Percentiles rank a stretch among this genome's conserved stretches.
Evolutionary conservation across 2,888 invertebrate species (phyloP).

Genomic region (Eupithecia abbreviata): DNA sequence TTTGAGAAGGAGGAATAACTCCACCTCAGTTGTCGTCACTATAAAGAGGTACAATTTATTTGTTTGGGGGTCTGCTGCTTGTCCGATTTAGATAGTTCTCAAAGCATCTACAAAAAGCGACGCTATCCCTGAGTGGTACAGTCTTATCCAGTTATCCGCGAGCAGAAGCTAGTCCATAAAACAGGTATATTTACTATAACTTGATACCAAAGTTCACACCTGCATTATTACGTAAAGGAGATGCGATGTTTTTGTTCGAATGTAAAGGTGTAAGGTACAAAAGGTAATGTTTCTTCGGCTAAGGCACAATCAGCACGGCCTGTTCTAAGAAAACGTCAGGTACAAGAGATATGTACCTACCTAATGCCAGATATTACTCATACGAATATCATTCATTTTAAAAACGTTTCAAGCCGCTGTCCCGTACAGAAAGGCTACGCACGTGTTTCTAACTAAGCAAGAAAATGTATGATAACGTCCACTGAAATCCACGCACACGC

Average conservation of each 20-base stretch:
- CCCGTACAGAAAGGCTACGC: too few species aligned
- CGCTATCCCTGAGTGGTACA: background rate
- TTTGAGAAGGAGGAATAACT: too few species aligned
- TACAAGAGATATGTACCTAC: background rate
- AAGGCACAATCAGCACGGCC: conserved; percentile 50
- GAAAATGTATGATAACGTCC: too few species aligned
- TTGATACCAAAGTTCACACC: conserved; percentile 25
- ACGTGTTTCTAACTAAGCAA: too few species aligned
- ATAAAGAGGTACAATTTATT: background rate
- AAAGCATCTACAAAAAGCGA: background rate
- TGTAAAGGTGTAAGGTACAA: background rate
- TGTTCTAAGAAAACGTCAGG: conserved; percentile 59
- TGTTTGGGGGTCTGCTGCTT: background rate
- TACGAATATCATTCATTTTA: background rate
- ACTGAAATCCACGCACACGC: too few species aligned
- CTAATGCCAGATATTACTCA: background rate
- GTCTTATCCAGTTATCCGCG: background rate
- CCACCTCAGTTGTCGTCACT: too few species aligned
- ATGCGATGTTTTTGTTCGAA: conserved; percentile 25
- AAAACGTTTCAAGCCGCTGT: too few species aligned
- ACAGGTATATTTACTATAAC: conserved; percentile 7
- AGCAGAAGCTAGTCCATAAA: background rate
- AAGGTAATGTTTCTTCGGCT: background rate
- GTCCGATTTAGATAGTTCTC: background rate
- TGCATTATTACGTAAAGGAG: conserved; percentile 39